Conservation (phyloP, 2,888 invertebrate species). For the Drosophila atroscutellata region DNA sequence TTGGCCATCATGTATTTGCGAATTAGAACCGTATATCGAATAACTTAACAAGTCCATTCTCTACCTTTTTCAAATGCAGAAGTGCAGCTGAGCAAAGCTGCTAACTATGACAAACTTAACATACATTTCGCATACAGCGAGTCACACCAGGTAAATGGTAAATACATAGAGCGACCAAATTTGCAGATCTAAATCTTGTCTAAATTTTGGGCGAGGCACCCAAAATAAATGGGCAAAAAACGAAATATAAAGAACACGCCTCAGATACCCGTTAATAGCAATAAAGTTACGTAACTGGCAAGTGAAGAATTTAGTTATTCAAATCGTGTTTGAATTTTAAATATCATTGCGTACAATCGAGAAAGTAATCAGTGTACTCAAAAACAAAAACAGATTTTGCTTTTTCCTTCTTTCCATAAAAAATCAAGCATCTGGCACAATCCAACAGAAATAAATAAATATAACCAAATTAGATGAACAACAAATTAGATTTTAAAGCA, state of each 20-base stretch:
- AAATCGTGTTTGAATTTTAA: slow-evolving; percentile 24
- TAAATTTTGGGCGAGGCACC: slow-evolving; percentile 43
- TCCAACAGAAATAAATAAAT: neutral
- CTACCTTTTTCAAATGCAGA: slow-evolving; percentile 41
- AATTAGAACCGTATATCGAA: slow-evolving; percentile 62
- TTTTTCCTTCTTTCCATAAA: neutral
- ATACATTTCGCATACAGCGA: slow-evolving; percentile 46
- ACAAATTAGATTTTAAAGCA: neutral
- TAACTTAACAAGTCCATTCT: slow-evolving; percentile 52
- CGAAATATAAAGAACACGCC: slow-evolving; percentile 1
- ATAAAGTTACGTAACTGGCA: slow-evolving; percentile 43
- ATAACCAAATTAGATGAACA: neutral
- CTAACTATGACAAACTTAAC: slow-evolving; percentile 59
- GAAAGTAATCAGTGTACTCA: slow-evolving; percentile 43
- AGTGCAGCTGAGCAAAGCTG: slow-evolving; percentile 54
- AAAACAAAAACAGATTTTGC: neutral
- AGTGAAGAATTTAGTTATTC: slow-evolving; percentile 35
- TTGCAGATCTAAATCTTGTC: slow-evolving; percentile 19
- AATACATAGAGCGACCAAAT: slow-evolving; percentile 14
- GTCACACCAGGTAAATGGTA: slow-evolving; percentile 18
- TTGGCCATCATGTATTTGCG: slow-evolving; percentile 44
- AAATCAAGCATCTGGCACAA: neutral
- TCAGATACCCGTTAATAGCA: slow-evolving; percentile 2
- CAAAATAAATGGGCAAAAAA: slow-evolving; percentile 9
- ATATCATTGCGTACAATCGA: slow-evolving; percentile 31